A percentile compares a stretch with the other conserved stretches of the same genome.
Conservation (phyloP, 2,797 vertebrate species). For the Myripristis jacobus region DNA sequence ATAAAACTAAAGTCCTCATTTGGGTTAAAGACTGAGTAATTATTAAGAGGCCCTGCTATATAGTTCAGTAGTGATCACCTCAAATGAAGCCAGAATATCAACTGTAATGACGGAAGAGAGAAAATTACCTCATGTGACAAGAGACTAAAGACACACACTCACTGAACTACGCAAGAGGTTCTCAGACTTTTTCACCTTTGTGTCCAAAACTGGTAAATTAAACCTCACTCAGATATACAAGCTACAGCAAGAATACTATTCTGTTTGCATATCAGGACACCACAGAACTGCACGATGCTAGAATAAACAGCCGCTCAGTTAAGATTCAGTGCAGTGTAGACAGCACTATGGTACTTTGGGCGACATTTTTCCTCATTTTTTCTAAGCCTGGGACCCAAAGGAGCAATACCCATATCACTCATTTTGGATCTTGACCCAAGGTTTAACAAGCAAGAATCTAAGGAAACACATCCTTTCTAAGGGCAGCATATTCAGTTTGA, state of each 20-base stretch:
- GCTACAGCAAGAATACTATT: background rate
- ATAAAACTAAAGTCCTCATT: conserved; percentile 36
- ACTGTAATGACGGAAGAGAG: conserved; percentile 25
- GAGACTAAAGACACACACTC: background rate
- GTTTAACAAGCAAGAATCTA: background rate
- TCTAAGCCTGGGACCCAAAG: conserved; percentile 6
- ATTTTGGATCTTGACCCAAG: conserved; percentile 11
- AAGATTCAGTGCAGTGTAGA: background rate
- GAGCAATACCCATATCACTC: conserved; percentile 1
- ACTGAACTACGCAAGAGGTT: background rate
- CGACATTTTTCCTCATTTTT: conserved; percentile 11
- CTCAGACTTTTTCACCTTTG: conserved; percentile 1
- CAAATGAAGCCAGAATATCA: conserved; percentile 19
- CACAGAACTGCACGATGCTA: background rate
- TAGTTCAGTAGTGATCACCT: conserved; percentile 13
- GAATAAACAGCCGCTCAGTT: background rate
- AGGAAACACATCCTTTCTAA: conserved; percentile 1
- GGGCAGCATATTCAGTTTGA: conserved; percentile 19
- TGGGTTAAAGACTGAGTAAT: conserved; percentile 44
- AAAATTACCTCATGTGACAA: conserved; percentile 13
- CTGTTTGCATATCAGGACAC: background rate
- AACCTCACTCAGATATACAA: background rate
- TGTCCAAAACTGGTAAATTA: background rate
- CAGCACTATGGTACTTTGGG: background rate
- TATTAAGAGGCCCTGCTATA: conserved; percentile 18